These are phyloP conservation scores for Oxyteleia sp. DNA, from an alignment of 2,888 invertebrate species.

Conservation along the genomic window DNA sequence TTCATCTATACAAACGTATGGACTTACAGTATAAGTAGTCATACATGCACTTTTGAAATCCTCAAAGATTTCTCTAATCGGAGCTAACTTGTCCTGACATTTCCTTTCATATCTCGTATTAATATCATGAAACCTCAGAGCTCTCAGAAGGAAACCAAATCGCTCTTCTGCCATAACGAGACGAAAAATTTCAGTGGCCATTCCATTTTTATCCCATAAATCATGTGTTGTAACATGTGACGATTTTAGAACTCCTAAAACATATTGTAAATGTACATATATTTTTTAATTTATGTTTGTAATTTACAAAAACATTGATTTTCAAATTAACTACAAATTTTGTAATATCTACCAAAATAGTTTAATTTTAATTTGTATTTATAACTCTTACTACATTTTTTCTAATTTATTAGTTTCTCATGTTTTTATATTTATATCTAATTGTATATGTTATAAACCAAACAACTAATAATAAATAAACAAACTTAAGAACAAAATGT, in stretches of 20 bases:
- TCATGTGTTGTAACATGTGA: neutral
- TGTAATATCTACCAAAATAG: too few species aligned
- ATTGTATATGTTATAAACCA: too few species aligned
- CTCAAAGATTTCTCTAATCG: neutral
- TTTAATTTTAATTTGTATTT: too few species aligned
- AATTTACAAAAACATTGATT: too few species aligned
- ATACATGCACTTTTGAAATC: neutral
- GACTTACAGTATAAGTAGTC: neutral
- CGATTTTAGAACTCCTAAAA: constrained; percentile 18
- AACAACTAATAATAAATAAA: too few species aligned
- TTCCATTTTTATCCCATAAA: constrained; percentile 12
- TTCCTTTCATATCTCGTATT: constrained; percentile 1
- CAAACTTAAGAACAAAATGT: too few species aligned
- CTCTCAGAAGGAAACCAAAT: neutral
- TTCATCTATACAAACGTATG: constrained; percentile 56
- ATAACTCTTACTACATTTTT: too few species aligned
- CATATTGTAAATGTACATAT: constrained; percentile 1
- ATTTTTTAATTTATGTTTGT: too few species aligned
- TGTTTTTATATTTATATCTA: too few species aligned
- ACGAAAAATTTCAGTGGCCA: constrained; percentile 7
- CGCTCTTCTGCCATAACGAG: neutral
- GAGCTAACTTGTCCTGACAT: constrained; percentile 59
- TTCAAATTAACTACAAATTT: too few species aligned
- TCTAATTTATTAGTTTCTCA: too few species aligned
- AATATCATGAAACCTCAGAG: constrained; percentile 8